Percentiles rank a stretch among this genome's conserved stretches.
These are phyloP conservation scores for Falco naumanni DNA, from an alignment of 2,797 vertebrate genomes.

Conservation along the genomic window DNA sequence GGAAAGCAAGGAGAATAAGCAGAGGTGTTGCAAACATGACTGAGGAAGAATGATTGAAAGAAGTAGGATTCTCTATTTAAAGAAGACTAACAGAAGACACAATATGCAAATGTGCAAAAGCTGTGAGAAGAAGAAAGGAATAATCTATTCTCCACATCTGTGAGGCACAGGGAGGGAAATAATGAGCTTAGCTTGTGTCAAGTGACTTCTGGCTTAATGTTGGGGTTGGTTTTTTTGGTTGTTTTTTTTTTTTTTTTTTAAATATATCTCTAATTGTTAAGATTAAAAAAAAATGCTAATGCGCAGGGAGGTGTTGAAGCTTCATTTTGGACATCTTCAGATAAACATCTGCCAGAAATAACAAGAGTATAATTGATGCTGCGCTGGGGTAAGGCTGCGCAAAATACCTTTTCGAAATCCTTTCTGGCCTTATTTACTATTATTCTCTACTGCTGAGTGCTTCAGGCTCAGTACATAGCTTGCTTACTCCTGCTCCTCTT, in stretches of 20 bases:
- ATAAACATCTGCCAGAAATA: constrained; percentile 53
- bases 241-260: neutral
- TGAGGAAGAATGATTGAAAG: neutral
- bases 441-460: neutral
- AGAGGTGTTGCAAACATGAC: neutral
- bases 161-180: constrained; percentile 9
- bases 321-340: constrained; percentile 11
- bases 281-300: neutral
- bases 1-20: neutral
- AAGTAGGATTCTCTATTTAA: neutral
- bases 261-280: neutral
- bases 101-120: neutral
- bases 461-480: neutral
- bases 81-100: neutral
- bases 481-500: neutral
- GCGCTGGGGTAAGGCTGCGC: neutral
- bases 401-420: constrained; percentile 15
- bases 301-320: neutral
- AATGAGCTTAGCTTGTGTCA: constrained; percentile 14
- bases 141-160: neutral
- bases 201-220: neutral
- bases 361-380: constrained; percentile 15
- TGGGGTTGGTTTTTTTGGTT: too few relatives aligned
- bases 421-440: neutral
- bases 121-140: constrained; percentile 19